These are phyloP conservation scores for Drosophila barbarae DNA, from an alignment of 2,888 invertebrate genomes.

Conservation along the genomic window DNA sequence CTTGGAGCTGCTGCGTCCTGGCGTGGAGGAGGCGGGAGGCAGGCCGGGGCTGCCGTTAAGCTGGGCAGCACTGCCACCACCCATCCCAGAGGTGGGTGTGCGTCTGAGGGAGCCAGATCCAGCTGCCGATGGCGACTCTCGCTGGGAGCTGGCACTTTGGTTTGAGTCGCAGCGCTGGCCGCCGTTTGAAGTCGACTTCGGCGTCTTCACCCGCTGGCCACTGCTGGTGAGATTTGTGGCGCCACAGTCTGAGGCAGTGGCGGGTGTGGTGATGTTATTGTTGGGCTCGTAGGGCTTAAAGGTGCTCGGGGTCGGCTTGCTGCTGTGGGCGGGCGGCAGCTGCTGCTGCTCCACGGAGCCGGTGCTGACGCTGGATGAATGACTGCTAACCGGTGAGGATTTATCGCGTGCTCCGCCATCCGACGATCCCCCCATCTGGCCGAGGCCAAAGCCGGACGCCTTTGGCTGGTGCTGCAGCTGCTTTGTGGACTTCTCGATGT, in stretches of 20 bases:
- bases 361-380: slow-evolving; percentile 80
- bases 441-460: slow-evolving; percentile 59
- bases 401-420: slow-evolving; percentile 82
- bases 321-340: slow-evolving; percentile 75
- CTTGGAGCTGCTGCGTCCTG: slow-evolving; percentile 76
- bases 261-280: slow-evolving; percentile 78
- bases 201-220: slow-evolving; percentile 64
- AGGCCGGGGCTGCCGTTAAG: slow-evolving; percentile 69
- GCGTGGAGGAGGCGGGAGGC: slow-evolving; percentile 33
- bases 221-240: slow-evolving; percentile 68
- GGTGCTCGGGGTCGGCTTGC: slow-evolving; percentile 78
- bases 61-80: slow-evolving; percentile 25
- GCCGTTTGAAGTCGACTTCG: slow-evolving; percentile 66
- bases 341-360: slow-evolving; percentile 77
- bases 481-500: slow-evolving; percentile 85
- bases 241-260: slow-evolving; percentile 63
- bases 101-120: slow-evolving; percentile 46
- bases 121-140: slow-evolving; percentile 73
- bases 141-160: slow-evolving; percentile 84
- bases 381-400: slow-evolving; percentile 80
- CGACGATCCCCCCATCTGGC: slow-evolving; percentile 38
- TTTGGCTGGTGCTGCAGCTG: slow-evolving; percentile 80
- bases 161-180: slow-evolving; percentile 86
- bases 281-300: slow-evolving; percentile 90
- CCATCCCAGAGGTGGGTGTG: slow-evolving; percentile 58